phyloP scores from a whole-genome alignment of 2,888 invertebrate genomes.

The Melikaiella ostensackeni region DNA sequence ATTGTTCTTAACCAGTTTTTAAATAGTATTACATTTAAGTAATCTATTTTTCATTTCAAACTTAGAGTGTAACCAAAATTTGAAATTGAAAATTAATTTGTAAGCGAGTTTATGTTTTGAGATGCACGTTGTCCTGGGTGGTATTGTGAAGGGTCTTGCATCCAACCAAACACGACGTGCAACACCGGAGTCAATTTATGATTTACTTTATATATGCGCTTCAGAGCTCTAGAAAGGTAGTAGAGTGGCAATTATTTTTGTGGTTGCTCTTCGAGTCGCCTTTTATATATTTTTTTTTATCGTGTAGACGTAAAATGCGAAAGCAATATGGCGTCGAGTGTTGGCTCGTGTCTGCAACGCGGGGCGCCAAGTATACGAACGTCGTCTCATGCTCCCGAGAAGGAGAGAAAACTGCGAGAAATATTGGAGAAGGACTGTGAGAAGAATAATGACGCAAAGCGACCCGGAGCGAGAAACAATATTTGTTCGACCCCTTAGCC shows the following conservation, averaged over 20 bases:
- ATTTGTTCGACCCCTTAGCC: conserved; percentile 53
- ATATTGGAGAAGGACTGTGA: conserved; percentile 54
- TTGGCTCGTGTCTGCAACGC: conserved; percentile 61
- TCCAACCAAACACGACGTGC: conserved; percentile 2
- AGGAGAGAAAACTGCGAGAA: conserved; percentile 55
- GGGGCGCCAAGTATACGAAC: conserved; percentile 60
- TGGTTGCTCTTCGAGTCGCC: conserved; percentile 25
- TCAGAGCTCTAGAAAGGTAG: conserved; percentile 31
- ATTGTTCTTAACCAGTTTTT: neutral
- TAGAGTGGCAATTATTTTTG: conserved; percentile 35
- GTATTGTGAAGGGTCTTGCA: neutral
- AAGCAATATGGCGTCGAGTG: conserved; percentile 57
- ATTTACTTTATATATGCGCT: conserved; percentile 25
- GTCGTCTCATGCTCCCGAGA: conserved; percentile 52
- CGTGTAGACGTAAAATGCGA: conserved; percentile 50
- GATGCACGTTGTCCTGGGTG: neutral
- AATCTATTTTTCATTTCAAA: no score
- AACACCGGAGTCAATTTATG: conserved; percentile 19
- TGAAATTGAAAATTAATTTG: neutral
- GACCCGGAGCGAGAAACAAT: conserved; percentile 53
- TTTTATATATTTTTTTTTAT: conserved; percentile 45
- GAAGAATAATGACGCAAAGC: conserved; percentile 58
- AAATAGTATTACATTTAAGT: neutral
- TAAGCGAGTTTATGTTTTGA: neutral
- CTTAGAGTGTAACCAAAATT: neutral